phyloP scores from a whole-genome alignment of 2,888 invertebrate species.

The Patella pellucida region DNA sequence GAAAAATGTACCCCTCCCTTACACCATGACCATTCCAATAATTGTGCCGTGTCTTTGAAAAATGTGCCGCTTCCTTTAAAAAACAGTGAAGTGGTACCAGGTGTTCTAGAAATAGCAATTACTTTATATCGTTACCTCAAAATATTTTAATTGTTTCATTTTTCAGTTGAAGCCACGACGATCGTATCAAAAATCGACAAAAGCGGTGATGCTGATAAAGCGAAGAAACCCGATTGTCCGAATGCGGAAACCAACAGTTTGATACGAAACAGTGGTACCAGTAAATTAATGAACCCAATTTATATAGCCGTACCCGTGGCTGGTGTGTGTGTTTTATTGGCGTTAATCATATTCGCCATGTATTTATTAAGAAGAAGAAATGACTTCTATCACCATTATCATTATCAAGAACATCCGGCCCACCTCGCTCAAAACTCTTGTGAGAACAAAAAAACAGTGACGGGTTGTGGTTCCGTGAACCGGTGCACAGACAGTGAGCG shows the following conservation, averaged over 20 bases:
- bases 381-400: slow-evolving; percentile 55
- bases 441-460: slow-evolving; percentile 14
- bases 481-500: slow-evolving; percentile 65
- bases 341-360: slow-evolving; percentile 68
- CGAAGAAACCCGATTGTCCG: slow-evolving; percentile 16
- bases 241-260: slow-evolving; percentile 13
- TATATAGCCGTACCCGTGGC: slow-evolving; percentile 70
- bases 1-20: too few relatives aligned
- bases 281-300: slow-evolving; percentile 65
- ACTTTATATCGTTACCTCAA: too few relatives aligned
- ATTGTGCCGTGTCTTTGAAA: too few relatives aligned
- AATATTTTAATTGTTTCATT: background rate
- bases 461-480: slow-evolving; percentile 51
- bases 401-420: slow-evolving; percentile 50
- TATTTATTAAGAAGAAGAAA: slow-evolving; percentile 64
- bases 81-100: too few relatives aligned
- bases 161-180: slow-evolving; percentile 10
- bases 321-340: slow-evolving; percentile 67
- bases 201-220: background rate
- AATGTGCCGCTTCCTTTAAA: too few relatives aligned
- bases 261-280: slow-evolving; percentile 20
- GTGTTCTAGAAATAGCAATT: too few relatives aligned
- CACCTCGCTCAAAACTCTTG: slow-evolving; percentile 26
- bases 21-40: too few relatives aligned
- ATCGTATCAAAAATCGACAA: slow-evolving; percentile 17